These are phyloP conservation scores for Bruchidius siliquastri DNA, from an alignment of 2,888 invertebrate genomes.

Conservation along the genomic window DNA sequence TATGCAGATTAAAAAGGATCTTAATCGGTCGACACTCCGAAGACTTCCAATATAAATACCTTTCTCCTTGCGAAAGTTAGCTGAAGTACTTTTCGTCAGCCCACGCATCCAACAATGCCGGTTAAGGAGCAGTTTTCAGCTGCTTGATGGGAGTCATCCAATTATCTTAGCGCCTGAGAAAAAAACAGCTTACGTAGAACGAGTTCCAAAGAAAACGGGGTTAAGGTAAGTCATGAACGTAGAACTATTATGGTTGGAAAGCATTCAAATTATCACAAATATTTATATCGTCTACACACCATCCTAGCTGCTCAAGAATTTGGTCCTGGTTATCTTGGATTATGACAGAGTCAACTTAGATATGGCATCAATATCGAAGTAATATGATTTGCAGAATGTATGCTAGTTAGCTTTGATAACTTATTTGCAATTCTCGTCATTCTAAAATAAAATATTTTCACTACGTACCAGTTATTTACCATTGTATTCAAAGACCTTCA, in stretches of 20 bases:
- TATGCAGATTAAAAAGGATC: neutral
- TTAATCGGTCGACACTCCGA: neutral
- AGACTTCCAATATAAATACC: neutral
- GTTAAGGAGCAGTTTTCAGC: neutral
- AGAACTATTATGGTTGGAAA: neutral
- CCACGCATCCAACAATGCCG: neutral
- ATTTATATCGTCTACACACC: too few relatives aligned
- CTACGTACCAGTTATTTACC: too few relatives aligned
- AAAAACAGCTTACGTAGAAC: neutral
- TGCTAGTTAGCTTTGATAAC: too few relatives aligned
- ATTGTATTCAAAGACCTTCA: too few relatives aligned
- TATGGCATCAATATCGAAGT: too few relatives aligned
- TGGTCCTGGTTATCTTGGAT: too few relatives aligned
- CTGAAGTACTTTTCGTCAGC: neutral
- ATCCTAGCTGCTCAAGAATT: too few relatives aligned
- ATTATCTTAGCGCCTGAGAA: neutral
- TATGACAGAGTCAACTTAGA: too few relatives aligned
- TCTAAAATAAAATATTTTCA: too few relatives aligned
- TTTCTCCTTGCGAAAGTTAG: neutral
- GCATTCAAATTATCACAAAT: too few relatives aligned
- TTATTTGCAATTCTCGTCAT: too few relatives aligned
- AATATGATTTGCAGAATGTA: too few relatives aligned
- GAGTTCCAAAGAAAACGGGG: neutral
- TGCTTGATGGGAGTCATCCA: neutral
- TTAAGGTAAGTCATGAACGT: neutral